Evolutionary conservation across 2,113 vertebrate species (phyloP).

Genomic region (Corythornis vintsioides): DNA sequence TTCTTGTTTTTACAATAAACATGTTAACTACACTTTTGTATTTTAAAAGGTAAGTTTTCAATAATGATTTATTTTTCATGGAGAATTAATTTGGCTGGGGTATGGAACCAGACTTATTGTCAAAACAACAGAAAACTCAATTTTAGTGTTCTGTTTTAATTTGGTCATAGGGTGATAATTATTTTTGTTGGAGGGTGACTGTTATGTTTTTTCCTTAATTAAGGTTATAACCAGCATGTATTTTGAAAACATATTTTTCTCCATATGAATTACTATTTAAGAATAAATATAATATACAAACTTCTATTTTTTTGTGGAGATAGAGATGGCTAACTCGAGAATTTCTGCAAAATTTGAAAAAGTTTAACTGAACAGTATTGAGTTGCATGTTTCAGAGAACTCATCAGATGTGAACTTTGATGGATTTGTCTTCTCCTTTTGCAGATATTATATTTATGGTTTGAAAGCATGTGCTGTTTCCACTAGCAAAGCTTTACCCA

Average conservation of each 20-base stretch:
- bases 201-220: not conserved
- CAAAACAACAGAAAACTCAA: not conserved
- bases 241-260: not conserved
- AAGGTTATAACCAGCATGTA: not conserved
- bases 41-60: conserved; percentile 26
- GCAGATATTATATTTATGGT: not conserved
- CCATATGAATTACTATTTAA: not conserved
- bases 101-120: not conserved
- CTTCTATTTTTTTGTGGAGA: not conserved
- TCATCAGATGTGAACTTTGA: not conserved
- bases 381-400: not conserved
- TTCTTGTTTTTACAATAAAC: conserved; percentile 9
- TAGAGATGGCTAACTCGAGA: not conserved
- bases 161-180: not conserved
- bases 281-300: not conserved
- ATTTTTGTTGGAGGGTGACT: not conserved
- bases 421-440: not conserved
- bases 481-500: not conserved
- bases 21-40: conserved; percentile 39
- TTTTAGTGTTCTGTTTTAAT: not conserved
- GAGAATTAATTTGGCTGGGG: conserved; percentile 9
- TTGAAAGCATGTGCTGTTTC: not conserved
- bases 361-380: not conserved
- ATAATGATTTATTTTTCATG: conserved; percentile 18
- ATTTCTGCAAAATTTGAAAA: not conserved